phyloP scores from a whole-genome alignment of 2,113 vertebrate genomes.

The Micromys minutus region DNA sequence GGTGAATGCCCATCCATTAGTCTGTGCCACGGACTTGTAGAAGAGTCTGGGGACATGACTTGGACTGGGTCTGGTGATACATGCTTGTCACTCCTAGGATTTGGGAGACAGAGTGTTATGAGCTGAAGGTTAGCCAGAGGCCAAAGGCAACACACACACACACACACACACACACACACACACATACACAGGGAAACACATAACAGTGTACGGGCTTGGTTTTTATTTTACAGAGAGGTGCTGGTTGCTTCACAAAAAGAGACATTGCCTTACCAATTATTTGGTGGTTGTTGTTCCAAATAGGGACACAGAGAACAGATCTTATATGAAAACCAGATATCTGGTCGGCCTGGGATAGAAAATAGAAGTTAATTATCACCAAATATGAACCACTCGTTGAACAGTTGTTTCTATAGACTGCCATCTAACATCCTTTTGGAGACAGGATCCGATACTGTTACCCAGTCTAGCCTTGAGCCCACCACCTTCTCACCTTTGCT shows the following conservation, averaged over 20 bases:
- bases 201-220: background rate
- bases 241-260: constrained; percentile 45
- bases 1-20: background rate
- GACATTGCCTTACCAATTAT: constrained; percentile 99
- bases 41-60: background rate
- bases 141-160: background rate
- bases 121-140: background rate
- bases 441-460: background rate
- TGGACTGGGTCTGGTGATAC: background rate
- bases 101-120: background rate
- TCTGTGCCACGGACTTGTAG: background rate
- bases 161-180: background rate
- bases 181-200: background rate
- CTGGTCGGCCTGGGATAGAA: constrained; percentile 93
- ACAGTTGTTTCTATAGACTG: background rate
- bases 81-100: background rate
- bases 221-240: background rate
- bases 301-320: constrained; percentile 98
- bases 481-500: background rate
- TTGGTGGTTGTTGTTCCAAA: constrained; percentile 99
- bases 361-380: constrained; percentile 71
- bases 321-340: constrained; percentile 98
- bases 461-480: background rate
- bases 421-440: background rate
- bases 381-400: background rate